phyloP scores from a whole-genome alignment of 1,140 invertebrate species.

The Bombus balteatus region DNA sequence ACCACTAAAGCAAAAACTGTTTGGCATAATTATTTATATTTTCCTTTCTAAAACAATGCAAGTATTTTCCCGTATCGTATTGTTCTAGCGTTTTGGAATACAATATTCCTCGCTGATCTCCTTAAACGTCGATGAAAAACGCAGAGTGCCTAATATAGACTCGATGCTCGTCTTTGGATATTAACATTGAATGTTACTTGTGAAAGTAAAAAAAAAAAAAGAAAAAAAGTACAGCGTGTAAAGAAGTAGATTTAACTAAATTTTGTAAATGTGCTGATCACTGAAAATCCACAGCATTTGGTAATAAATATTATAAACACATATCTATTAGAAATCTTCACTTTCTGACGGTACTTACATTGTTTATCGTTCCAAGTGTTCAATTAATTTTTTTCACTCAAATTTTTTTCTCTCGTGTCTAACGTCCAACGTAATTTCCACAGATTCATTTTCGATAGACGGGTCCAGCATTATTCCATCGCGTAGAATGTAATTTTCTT shows the following conservation, averaged over 20 bases:
- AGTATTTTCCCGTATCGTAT: not conserved
- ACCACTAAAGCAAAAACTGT: not conserved
- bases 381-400: too few relatives aligned
- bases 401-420: not conserved
- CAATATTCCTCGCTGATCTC: not conserved
- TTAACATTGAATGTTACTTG: not conserved
- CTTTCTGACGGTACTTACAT: too few relatives aligned
- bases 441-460: too few relatives aligned
- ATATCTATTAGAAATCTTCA: too few relatives aligned
- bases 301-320: too few relatives aligned
- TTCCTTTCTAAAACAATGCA: slow-evolving; percentile 4
- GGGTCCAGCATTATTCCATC: not conserved
- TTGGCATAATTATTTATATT: slow-evolving; percentile 11
- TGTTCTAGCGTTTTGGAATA: slow-evolving; percentile 17
- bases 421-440: not conserved
- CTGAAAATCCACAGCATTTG: too few relatives aligned
- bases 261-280: too few relatives aligned
- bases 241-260: too few relatives aligned
- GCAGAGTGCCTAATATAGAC: not conserved
- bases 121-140: not conserved
- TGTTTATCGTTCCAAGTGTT: too few relatives aligned
- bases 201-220: not conserved
- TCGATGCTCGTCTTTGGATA: not conserved
- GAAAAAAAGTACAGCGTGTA: too few relatives aligned
- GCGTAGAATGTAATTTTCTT: not conserved